Evolutionary conservation across 2,888 invertebrate species (phyloP).

Genomic region (Myathropa florea): DNA sequence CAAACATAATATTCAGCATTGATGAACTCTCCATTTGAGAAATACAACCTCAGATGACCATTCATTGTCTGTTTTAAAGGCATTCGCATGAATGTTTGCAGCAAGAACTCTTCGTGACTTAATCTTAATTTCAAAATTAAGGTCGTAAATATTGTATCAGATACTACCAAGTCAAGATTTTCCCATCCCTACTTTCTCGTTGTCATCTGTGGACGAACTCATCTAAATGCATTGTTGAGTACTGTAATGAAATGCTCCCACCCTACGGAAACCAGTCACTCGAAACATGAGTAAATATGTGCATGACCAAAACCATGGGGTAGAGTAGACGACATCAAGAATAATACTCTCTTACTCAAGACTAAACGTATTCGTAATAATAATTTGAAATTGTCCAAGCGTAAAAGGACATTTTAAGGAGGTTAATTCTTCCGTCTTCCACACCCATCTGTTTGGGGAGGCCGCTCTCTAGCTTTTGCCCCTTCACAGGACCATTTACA

Average conservation of each 20-base stretch:
- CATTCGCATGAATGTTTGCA: background rate
- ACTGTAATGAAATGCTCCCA: background rate
- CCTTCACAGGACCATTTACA: conserved; percentile 25
- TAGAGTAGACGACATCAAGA: background rate
- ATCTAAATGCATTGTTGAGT: background rate
- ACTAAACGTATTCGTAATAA: conserved; percentile 45
- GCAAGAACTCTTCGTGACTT: background rate
- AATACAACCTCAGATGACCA: no score
- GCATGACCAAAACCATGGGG: background rate
- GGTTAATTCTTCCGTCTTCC: conserved; percentile 36
- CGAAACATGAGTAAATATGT: conserved; percentile 7
- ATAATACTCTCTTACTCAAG: conserved; percentile 13
- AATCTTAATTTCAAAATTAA: background rate
- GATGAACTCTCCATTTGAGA: background rate
- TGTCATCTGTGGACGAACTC: no score
- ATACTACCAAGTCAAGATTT: background rate
- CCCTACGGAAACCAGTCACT: conserved; percentile 6
- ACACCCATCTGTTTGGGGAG: background rate
- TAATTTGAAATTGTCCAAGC: conserved; percentile 51
- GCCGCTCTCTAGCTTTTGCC: background rate
- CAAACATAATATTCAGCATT: background rate
- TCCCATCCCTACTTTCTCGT: background rate
- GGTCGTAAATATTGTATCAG: background rate
- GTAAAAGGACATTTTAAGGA: conserved; percentile 50
- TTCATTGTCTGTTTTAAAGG: background rate